These are phyloP conservation scores for Tethea ocularis DNA, from an alignment of 2,888 invertebrate genomes.

Conservation along the genomic window DNA sequence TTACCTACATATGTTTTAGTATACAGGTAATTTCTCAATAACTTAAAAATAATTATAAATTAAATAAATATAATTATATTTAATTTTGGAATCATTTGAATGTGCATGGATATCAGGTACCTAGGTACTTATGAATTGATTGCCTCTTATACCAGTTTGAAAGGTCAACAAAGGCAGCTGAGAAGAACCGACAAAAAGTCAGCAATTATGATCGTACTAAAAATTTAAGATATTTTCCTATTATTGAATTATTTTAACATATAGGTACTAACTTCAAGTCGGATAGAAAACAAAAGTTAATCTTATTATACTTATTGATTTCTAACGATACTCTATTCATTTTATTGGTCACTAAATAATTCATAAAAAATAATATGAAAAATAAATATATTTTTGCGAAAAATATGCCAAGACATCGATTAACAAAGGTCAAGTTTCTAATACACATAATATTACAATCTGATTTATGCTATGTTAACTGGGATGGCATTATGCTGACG, in stretches of 20 bases:
- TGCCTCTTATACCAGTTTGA: no score
- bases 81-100: no score
- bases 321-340: background rate
- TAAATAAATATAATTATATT: background rate
- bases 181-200: no score
- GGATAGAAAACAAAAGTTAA: background rate
- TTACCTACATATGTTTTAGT: no score
- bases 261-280: background rate
- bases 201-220: no score
- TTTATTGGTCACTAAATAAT: background rate
- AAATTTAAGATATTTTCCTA: no score
- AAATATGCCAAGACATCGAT: background rate
- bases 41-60: background rate
- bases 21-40: background rate
- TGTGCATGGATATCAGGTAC: no score
- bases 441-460: slow-evolving; percentile 1
- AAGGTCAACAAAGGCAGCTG: no score
- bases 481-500: slow-evolving; percentile 31
- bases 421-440: background rate
- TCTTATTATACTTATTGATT: background rate
- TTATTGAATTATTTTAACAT: no score
- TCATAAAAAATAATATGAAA: background rate
- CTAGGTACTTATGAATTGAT: no score
- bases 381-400: background rate
- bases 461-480: slow-evolving; percentile 13